phyloP scores from a whole-genome alignment of 2,888 invertebrate genomes.

The Thyatira batis region DNA sequence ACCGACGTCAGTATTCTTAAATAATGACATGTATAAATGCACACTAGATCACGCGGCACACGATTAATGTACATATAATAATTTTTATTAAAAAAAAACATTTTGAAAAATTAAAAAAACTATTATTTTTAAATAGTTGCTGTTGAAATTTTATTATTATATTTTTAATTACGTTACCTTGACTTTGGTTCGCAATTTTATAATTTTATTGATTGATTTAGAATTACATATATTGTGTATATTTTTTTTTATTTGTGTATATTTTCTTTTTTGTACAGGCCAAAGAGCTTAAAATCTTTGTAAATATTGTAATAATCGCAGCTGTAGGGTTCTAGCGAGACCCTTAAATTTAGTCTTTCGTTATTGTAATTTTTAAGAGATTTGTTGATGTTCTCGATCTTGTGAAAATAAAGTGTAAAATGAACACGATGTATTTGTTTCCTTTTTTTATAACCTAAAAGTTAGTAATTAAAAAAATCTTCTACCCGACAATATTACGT shows the following conservation, averaged over 20 bases:
- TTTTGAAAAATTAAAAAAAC: constrained; percentile 35
- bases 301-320: constrained; percentile 67
- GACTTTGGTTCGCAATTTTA: constrained; percentile 68
- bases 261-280: constrained; percentile 73
- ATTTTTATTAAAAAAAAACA: constrained; percentile 45
- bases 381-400: constrained; percentile 82
- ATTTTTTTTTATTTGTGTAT: constrained; percentile 58
- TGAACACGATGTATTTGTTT: constrained; percentile 47
- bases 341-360: constrained; percentile 64
- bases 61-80: constrained; percentile 23
- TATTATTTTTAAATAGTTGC: constrained; percentile 50
- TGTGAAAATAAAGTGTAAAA: constrained; percentile 77
- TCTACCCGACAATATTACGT: too few species aligned
- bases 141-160: constrained; percentile 77
- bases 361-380: constrained; percentile 80
- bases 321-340: constrained; percentile 59
- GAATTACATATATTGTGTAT: constrained; percentile 32
- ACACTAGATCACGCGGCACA: constrained; percentile 18
- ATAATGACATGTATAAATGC: constrained; percentile 32
- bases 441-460: constrained; percentile 6
- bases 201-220: constrained; percentile 36
- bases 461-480: too few species aligned
- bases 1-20: constrained; percentile 64
- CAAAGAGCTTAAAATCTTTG: constrained; percentile 76
- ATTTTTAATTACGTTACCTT: constrained; percentile 77